phyloP scores from a whole-genome alignment of 2,113 vertebrate species.

The Ellobius talpinus region DNA sequence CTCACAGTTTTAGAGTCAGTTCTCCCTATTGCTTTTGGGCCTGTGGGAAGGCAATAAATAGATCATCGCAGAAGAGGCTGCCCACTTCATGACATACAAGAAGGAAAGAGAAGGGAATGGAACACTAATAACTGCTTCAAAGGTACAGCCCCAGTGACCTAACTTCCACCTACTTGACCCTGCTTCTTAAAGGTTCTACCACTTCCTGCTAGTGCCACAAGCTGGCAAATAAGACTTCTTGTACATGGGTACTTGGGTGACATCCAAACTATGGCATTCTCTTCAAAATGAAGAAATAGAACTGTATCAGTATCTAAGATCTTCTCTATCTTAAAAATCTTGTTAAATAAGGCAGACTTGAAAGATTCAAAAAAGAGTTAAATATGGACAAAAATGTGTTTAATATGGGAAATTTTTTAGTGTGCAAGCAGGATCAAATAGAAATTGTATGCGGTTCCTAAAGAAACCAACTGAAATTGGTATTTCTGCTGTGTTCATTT shows the following conservation, averaged over 20 bases:
- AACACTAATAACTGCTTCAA: not conserved
- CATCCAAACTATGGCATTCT: not conserved
- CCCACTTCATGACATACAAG: not conserved
- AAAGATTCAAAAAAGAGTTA: conserved; percentile 25
- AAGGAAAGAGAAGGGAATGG: not conserved
- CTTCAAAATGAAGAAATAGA: conserved; percentile 30
- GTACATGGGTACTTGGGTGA: not conserved
- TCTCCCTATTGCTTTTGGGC: not conserved
- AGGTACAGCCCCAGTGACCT: not conserved
- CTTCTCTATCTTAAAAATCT: conserved; percentile 51
- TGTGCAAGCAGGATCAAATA: conserved; percentile 15
- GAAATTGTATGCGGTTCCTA: conserved; percentile 60
- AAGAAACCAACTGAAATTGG: conserved; percentile 70
- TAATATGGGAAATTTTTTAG: conserved; percentile 55
- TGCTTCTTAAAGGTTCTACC: not conserved
- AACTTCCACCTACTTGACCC: not conserved
- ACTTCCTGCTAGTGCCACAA: not conserved
- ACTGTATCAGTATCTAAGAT: not conserved
- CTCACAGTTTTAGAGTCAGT: not conserved
- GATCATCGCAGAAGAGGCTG: not conserved
- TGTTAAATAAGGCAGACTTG: conserved; percentile 14
- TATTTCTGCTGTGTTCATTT: conserved; percentile 64
- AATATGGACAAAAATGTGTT: conserved; percentile 51
- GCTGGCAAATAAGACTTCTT: not conserved
- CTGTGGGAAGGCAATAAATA: not conserved